Evolutionary conservation across 2,888 invertebrate genomes (phyloP), one percentile per base, ranked within the genome.

Genomic region (Mycalesis mineus): DNA sequence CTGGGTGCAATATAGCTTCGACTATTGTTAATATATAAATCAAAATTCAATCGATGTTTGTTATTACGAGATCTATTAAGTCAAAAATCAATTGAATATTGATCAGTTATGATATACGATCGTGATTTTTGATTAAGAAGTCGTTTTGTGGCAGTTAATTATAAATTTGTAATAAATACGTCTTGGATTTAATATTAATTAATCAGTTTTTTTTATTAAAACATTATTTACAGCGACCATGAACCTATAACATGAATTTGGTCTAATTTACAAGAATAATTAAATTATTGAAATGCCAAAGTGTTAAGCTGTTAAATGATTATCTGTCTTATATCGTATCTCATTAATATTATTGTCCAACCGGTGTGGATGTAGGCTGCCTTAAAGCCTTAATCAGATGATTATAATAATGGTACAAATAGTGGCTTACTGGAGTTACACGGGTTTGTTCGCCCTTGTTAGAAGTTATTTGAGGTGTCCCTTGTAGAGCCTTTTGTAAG

Each of bases 301-400:
- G 47, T 37, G 36, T 13, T n/a, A 48, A 22, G 22, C 22, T 22
- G 33, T 15, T 15, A 15, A 41, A 7, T 41, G 9, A 17, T 17
- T 1, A 36, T 36, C 11, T 36, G 11, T 17, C 17, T 15, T 8
- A 1, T 13, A 48, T 29, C 17, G 47, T 28, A 41, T 17, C 51
- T 33, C 42, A 65, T 57, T 68, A 70, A 67, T 68, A 67, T 69
- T 70, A 68, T 71, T 69, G 68, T 65, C 45, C 57, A 42, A 67
- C 65, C 63, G 62, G 65, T 52, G 64, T 61, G 61, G 61, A 64
- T 50, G 63, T 58, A 57, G 48, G 36, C 57, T 64, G 57, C 64
- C 58, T 58, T 54, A 60, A 61, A 62, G 57, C 61, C 57, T 60
- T 53, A 61, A 62, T 66, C 68, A 65, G 60, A 63, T 67, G 62